phyloP scores from a whole-genome alignment of 2,888 invertebrate genomes.

The Agrochola circellaris region DNA sequence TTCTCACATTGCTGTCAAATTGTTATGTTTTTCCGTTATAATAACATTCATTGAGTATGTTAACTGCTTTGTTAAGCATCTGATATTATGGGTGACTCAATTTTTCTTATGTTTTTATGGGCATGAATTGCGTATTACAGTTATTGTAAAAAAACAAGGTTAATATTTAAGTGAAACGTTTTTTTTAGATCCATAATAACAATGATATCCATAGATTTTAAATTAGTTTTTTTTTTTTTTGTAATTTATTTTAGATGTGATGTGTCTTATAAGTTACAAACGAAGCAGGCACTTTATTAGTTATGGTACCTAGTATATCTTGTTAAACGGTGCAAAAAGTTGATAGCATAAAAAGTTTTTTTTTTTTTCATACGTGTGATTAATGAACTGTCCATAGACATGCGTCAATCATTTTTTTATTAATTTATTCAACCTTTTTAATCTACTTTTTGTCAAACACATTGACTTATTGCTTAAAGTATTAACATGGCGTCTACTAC shows the following conservation, averaged over 20 bases:
- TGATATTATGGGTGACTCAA: background rate
- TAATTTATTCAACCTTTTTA: slow-evolving; percentile 18
- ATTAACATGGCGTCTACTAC: background rate
- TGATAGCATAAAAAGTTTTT: background rate
- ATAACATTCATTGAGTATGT: slow-evolving; percentile 13
- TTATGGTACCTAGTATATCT: no score
- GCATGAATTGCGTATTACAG: slow-evolving; percentile 4
- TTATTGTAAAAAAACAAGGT: background rate
- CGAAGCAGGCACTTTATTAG: background rate
- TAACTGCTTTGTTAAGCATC: slow-evolving; percentile 34
- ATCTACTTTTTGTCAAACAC: background rate
- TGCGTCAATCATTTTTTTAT: slow-evolving; percentile 37
- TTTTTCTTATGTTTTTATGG: background rate
- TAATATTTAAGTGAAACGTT: background rate
- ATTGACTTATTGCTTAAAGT: background rate
- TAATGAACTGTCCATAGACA: slow-evolving; percentile 5
- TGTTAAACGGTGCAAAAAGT: slow-evolving; percentile 27
- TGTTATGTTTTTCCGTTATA: slow-evolving; percentile 31
- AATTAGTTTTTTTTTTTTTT: background rate
- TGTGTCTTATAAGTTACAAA: background rate
- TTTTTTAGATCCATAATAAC: no score
- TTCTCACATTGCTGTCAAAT: slow-evolving; percentile 13
- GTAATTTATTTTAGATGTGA: background rate
- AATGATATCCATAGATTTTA: background rate
- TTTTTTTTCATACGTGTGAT: background rate